Conservation (phyloP, 2,113 vertebrate species). For the Cheilinus undulatus region DNA sequence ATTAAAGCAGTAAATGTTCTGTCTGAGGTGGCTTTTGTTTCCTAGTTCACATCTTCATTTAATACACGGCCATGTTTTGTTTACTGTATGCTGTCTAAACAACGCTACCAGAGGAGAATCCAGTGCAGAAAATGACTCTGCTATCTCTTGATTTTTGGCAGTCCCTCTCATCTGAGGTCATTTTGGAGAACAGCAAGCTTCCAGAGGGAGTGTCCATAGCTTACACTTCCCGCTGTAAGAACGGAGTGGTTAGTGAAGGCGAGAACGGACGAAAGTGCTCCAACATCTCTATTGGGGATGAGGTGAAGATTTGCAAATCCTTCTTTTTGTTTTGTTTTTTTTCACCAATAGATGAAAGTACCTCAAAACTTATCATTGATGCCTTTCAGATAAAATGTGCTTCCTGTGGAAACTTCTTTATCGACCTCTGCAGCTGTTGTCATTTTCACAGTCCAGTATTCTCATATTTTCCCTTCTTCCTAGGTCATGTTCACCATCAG, state of each 20-base stretch:
- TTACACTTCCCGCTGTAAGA: constrained; percentile 96
- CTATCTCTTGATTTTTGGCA: constrained; percentile 71
- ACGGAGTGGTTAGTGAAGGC: constrained; percentile 90
- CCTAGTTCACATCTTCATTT: constrained; percentile 1
- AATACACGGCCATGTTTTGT: constrained; percentile 28
- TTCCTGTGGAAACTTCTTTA: too few relatives aligned
- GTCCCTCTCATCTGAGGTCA: constrained; percentile 98
- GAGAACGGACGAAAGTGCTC: constrained; percentile 96
- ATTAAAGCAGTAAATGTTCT: background rate
- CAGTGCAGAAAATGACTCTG: constrained; percentile 22
- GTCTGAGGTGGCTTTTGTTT: background rate
- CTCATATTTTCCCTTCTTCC: background rate
- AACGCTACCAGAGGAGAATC: constrained; percentile 63
- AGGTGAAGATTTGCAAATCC: constrained; percentile 84
- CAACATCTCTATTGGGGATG: constrained; percentile 97
- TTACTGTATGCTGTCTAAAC: constrained; percentile 27
- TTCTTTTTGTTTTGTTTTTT: too few relatives aligned
- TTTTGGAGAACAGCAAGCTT: constrained; percentile 96
- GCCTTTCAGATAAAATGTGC: too few relatives aligned
- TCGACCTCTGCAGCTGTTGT: background rate
- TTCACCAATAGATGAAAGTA: too few relatives aligned
- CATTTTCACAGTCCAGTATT: background rate
- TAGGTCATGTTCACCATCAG: constrained; percentile 94
- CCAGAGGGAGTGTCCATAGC: constrained; percentile 93
- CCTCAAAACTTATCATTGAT: too few relatives aligned